Evolutionary conservation across 1,140 invertebrate genomes (phyloP).

Genomic region (Druon quercuslanigerum): DNA sequence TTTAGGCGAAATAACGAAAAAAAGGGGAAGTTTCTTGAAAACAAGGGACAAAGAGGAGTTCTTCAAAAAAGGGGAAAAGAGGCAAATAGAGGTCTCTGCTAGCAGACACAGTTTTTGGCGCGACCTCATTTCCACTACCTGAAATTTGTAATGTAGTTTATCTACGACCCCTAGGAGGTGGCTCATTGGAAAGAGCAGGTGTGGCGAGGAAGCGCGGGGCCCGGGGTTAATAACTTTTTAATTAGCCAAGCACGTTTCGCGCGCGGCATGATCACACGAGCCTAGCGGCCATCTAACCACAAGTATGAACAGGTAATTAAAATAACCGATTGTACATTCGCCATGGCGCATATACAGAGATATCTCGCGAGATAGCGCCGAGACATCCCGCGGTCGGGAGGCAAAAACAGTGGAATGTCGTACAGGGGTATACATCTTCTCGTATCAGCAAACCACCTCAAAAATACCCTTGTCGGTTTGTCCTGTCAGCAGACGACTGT

Average conservation of each 20-base stretch:
- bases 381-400: constrained; percentile 1
- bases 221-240: constrained; percentile 28
- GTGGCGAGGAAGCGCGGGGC: background rate
- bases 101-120: too few species aligned
- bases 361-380: constrained; percentile 32
- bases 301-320: constrained; percentile 38
- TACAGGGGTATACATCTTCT: constrained; percentile 21
- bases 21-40: too few species aligned
- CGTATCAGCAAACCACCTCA: constrained; percentile 4
- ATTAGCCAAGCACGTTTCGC: constrained; percentile 28
- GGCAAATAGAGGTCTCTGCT: too few species aligned
- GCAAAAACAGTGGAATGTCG: constrained; percentile 39
- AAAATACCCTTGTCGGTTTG: constrained; percentile 18
- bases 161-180: background rate
- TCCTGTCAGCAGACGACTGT: constrained; percentile 11
- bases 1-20: too few species aligned
- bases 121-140: too few species aligned
- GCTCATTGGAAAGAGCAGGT: constrained; percentile 1
- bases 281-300: constrained; percentile 27
- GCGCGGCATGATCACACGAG: constrained; percentile 32
- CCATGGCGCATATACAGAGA: constrained; percentile 36
- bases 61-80: too few species aligned
- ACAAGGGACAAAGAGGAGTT: too few species aligned
- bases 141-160: too few species aligned
- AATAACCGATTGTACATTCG: constrained; percentile 39